Conservation (phyloP, 1,140 invertebrate species). For the Sinonovacula constricta region DNA sequence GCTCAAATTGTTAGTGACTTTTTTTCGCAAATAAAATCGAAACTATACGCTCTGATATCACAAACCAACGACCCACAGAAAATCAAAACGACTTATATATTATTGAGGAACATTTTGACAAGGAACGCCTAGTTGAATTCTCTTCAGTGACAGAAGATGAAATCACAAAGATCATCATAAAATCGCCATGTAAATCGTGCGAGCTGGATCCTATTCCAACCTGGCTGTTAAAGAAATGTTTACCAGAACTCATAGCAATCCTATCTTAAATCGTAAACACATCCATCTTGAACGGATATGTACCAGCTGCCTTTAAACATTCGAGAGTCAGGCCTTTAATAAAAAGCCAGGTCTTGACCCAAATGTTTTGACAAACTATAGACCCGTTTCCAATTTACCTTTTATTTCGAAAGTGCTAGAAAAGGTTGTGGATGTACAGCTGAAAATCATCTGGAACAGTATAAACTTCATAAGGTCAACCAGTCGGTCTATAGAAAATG, state of each 20-base stretch:
- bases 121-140: background rate
- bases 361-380: constrained; percentile 37
- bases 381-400: constrained; percentile 49
- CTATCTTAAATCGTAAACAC: constrained; percentile 26
- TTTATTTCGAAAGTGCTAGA: constrained; percentile 52
- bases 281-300: constrained; percentile 15
- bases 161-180: background rate
- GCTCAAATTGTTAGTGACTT: background rate
- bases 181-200: constrained; percentile 7
- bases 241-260: constrained; percentile 20
- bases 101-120: background rate
- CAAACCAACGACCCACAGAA: background rate
- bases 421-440: constrained; percentile 15
- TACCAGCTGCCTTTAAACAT: constrained; percentile 20
- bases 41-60: background rate
- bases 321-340: constrained; percentile 35
- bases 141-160: background rate
- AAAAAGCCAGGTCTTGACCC: constrained; percentile 47
- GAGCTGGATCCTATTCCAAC: constrained; percentile 44
- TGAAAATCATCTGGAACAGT: constrained; percentile 26
- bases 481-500: constrained; percentile 38
- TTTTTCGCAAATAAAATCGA: constrained; percentile 8
- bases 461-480: constrained; percentile 28
- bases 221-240: constrained; percentile 33
- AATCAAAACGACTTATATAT: background rate